Evolutionary conservation across 2,888 invertebrate species (phyloP), one percentile per base, ranked within the genome.

Genomic region (Tineola bisselliella): DNA sequence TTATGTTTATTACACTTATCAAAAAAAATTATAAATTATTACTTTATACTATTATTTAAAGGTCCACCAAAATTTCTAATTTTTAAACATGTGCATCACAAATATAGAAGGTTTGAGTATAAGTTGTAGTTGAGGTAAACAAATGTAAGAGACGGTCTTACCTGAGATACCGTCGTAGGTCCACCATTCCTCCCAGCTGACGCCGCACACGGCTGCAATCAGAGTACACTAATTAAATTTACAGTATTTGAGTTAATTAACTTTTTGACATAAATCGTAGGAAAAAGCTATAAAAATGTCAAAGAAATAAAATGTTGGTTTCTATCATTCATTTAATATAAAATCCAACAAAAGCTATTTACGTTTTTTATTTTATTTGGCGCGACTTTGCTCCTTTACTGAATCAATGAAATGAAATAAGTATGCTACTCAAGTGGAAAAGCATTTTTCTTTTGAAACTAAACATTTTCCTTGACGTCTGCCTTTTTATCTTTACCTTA

Each of bases 121-220:
- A 25, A 25, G 11, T 38, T 38, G 38, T 38, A 10, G n/a, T 6
- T 10, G n/a, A 38, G 38, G 38, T 10, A 38, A 38, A 10, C 38
- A 38, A 38, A 12, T 38, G 38, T 38, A 38, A 10, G 38, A 38
- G 38, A 38, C 10, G 38, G 38, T 31, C 91, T 91, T 88, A 95
- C 96, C 96, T 88, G 96, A 96, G 83, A 96, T 96, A 66, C 96
- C 96, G 87, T 96, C 96, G 88, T 96, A 96, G 70, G 95, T 96
- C 96, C 96, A 96, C 96, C 96, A 96, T 88, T 95, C 95, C 84
- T 96, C 96, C 96, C 96, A 96, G 86, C 94, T 95, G 74, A 93
- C 92, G 72, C 91, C 91, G 70, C 88, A 87, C 69, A 91, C 90
- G 74, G 90, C 93, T 93, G 90, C 73, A 91, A 91, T 81, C 87